phyloP scores from a whole-genome alignment of 2,797 vertebrate genomes.

The Momotus momota region DNA sequence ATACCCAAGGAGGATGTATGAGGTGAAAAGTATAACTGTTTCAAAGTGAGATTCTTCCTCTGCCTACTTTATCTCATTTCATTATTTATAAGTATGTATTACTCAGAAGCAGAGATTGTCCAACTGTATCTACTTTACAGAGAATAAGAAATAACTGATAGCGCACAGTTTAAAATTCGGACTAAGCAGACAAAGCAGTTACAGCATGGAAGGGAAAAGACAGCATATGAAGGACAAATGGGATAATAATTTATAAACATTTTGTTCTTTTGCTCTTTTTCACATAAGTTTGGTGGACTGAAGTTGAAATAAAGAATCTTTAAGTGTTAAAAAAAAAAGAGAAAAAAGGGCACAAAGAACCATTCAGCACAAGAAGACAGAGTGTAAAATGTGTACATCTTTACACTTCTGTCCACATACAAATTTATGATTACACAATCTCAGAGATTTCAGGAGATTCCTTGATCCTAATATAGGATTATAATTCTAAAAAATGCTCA shows the following conservation, averaged over 20 bases:
- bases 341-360: background rate
- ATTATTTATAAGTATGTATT: background rate
- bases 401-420: background rate
- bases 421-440: background rate
- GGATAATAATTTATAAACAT: background rate
- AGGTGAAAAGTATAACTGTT: background rate
- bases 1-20: fast-evolving
- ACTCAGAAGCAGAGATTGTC: background rate
- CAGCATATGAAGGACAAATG: background rate
- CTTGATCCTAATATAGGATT: background rate
- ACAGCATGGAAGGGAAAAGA: background rate
- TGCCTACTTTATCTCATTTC: background rate
- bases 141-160: background rate
- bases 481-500: background rate
- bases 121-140: background rate
- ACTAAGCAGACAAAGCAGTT: background rate
- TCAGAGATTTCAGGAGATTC: background rate
- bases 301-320: background rate
- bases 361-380: background rate
- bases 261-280: background rate
- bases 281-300: background rate
- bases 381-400: background rate
- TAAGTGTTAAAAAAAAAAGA: background rate
- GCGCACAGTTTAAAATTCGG: background rate
- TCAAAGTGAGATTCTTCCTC: background rate